A percentile compares a stretch with the other conserved stretches of the same genome.
These are phyloP conservation scores for Steatocranus sp. DNA, from an alignment of 2,797 vertebrate genomes.

Conservation along the genomic window DNA sequence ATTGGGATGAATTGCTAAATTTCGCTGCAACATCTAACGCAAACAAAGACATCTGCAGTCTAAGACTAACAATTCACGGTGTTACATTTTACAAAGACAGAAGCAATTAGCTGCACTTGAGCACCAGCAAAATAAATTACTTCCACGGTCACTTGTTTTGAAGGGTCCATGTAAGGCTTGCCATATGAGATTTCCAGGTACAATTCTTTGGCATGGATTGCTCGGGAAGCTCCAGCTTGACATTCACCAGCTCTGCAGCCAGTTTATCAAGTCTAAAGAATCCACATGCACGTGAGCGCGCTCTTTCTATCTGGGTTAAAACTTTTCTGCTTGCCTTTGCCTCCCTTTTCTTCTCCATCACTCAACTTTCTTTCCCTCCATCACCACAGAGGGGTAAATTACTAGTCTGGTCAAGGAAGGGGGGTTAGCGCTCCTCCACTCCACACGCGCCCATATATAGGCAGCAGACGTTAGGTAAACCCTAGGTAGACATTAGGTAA, in stretches of 20 bases:
- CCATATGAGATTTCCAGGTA: neutral
- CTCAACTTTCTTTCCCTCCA: neutral
- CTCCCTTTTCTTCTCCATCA: neutral
- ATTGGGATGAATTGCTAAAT: neutral
- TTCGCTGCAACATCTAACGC: neutral
- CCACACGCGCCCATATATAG: slow-evolving; percentile 72
- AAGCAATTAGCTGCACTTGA: neutral
- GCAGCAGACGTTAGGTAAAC: slow-evolving; percentile 81
- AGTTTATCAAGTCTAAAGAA: slow-evolving; percentile 37
- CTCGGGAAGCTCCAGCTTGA: slow-evolving; percentile 20
- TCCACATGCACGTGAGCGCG: neutral
- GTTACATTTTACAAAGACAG: neutral
- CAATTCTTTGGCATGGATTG: slow-evolving; percentile 16
- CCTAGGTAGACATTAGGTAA: slow-evolving; percentile 79
- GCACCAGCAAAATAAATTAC: neutral
- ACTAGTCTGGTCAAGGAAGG: slow-evolving; percentile 12
- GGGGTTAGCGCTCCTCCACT: slow-evolving; percentile 19
- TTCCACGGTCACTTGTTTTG: neutral
- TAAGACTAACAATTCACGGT: neutral
- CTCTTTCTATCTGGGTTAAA: slow-evolving; percentile 27
- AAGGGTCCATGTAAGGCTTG: neutral
- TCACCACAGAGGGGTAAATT: slow-evolving; percentile 41
- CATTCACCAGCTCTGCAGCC: slow-evolving; percentile 36
- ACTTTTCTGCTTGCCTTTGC: neutral
- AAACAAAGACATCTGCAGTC: neutral